Evolutionary conservation across 2,113 vertebrate species (phyloP).

Genomic region (Silurus meridionalis): DNA sequence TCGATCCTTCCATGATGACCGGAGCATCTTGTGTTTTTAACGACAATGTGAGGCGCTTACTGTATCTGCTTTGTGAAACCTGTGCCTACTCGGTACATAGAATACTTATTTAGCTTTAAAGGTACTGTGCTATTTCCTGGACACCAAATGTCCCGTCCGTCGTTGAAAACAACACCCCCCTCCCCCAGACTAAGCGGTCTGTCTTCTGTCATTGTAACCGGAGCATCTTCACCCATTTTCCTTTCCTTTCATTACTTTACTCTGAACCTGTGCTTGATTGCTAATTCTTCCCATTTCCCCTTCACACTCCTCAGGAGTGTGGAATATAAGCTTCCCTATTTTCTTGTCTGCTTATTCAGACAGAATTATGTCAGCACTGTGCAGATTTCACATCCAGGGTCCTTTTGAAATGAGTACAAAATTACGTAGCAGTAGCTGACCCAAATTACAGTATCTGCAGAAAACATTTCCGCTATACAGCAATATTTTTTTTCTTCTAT

Average conservation of each 20-base stretch:
- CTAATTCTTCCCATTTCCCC: conserved; percentile 18
- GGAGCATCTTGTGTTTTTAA: not conserved
- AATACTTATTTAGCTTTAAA: not conserved
- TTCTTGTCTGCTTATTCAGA: not conserved
- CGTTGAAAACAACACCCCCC: not conserved
- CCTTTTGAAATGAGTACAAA: conserved; percentile 2
- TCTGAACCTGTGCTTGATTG: not conserved
- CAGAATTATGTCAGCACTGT: not conserved
- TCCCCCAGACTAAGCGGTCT: not conserved
- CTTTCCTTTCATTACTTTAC: not conserved
- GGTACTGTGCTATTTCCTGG: not conserved
- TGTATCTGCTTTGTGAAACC: not conserved
- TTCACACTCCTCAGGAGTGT: not conserved
- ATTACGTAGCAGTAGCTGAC: not conserved
- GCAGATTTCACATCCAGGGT: not conserved
- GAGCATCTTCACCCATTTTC: conserved; percentile 32
- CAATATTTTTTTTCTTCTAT: not conserved
- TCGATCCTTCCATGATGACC: not conserved
- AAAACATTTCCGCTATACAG: not conserved
- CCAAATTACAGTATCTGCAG: not conserved
- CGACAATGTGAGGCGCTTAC: not conserved
- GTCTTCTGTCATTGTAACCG: conserved; percentile 42
- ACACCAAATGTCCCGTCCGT: not conserved
- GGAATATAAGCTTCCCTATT: not conserved
- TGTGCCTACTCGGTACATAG: not conserved